Conservation (phyloP, 2,888 invertebrate species). For the Ashinkailepas kermadecensis region DNA sequence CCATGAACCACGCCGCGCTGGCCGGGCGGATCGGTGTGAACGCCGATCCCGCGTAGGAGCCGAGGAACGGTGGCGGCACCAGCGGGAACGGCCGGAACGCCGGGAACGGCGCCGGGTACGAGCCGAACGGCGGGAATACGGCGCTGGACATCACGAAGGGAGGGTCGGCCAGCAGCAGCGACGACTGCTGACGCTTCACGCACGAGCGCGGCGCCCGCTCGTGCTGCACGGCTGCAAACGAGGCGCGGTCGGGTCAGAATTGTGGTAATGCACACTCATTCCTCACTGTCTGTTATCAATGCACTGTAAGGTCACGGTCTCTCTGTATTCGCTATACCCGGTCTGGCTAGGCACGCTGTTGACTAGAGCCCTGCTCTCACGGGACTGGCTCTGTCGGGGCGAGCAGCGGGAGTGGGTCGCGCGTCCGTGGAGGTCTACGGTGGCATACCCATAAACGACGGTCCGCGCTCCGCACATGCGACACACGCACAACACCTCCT, state of each 20-base stretch:
- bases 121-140: constrained; percentile 31
- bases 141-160: constrained; percentile 26
- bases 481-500: too few relatives aligned
- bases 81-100: constrained; percentile 31
- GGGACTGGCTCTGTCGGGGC: too few relatives aligned
- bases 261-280: not conserved
- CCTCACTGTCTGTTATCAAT: too few relatives aligned
- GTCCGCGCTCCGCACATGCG: too few relatives aligned
- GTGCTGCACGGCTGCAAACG: constrained; percentile 71
- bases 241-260: not conserved
- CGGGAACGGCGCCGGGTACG: constrained; percentile 28
- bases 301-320: not conserved
- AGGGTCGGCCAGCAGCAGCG: constrained; percentile 26
- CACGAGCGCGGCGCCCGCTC: constrained; percentile 68
- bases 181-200: constrained; percentile 28
- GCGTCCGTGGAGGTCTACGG: too few relatives aligned
- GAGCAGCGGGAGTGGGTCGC: too few relatives aligned
- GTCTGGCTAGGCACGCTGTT: too few relatives aligned
- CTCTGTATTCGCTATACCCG: not conserved
- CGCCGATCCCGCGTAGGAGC: constrained; percentile 32
- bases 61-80: constrained; percentile 31
- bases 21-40: constrained; percentile 29
- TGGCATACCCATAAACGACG: too few relatives aligned
- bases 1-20: not conserved
- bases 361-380: too few relatives aligned